Conservation (phyloP, 2,888 invertebrate genomes). For the Palloptera scutellata region DNA sequence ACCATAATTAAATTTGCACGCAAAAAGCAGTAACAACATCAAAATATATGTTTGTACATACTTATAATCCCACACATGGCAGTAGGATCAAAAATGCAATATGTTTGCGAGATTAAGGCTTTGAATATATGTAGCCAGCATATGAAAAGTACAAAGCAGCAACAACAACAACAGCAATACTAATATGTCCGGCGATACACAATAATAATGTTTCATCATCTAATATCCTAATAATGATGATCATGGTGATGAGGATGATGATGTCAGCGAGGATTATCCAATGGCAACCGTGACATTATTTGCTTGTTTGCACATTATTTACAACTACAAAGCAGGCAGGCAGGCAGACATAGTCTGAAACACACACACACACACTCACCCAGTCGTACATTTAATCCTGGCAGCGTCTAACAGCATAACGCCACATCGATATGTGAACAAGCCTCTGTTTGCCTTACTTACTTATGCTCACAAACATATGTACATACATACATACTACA, state of each 20-base stretch:
- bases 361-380: background rate
- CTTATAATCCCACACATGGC: constrained; percentile 1
- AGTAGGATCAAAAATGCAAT: background rate
- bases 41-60: too few relatives aligned
- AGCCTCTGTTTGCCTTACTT: background rate
- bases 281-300: constrained; percentile 33
- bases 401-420: background rate
- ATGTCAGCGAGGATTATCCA: constrained; percentile 35
- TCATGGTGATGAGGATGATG: constrained; percentile 23
- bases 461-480: constrained; percentile 2
- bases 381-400: too few relatives aligned
- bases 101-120: background rate
- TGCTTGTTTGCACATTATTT: constrained; percentile 32
- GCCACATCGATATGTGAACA: background rate
- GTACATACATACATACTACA: background rate
- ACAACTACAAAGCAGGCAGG: background rate
- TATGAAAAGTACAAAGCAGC: background rate
- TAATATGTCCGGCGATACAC: background rate
- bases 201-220: background rate
- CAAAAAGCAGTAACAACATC: too few relatives aligned
- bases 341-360: background rate
- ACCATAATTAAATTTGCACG: too few relatives aligned
- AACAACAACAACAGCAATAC: background rate
- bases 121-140: background rate
- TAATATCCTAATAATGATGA: background rate